Evolutionary conservation across 2,113 vertebrate species (phyloP), one percentile per base, ranked within the genome.

Genomic region (Xerus inauris): DNA sequence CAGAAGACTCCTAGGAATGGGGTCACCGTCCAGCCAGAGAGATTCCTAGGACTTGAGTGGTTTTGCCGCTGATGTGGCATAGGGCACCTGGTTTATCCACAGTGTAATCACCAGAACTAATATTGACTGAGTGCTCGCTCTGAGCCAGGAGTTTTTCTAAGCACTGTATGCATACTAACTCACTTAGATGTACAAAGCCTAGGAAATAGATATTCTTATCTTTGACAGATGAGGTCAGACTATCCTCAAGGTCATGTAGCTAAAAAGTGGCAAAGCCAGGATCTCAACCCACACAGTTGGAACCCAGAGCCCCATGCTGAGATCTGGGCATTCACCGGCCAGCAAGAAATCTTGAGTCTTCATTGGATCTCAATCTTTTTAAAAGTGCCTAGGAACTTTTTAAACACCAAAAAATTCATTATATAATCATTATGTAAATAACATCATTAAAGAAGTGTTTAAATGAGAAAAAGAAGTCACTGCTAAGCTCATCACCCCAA

Each of bases 131-230:
- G 69, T 20, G 30, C 20, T 76, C 38, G 5, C 71, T 67, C 94
- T 28, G 62, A 49, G 57, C 95, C 75, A 40, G 85, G 73, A 89
- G 30, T 40, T 92, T 94, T 89, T 88, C 93, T 90, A 81, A 85
- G 77, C 67, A 16, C 35, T 42, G 11, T 17, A 54, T 17, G 32
- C 45, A 42, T 5, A 35, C 47, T 11, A 69, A 72, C 22, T 71
- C 84, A 35, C 32, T 16, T 24, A 72, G 81, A 71, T 30, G n/a
- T 72, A 14, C 10, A 40, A 87, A 10, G 1, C 72, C 24, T 12
- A 8, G 69, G 76, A 81, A 90, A 47, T 20, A 84, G 95, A 83
- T 59, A 19, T 47, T 35, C 77, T 83, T 69, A 24, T 49, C 62
- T 24, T 67, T 80, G 85, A 86, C 90, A 54, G 45, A 65, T 9